A percentile compares a stretch with the other conserved stretches of the same genome.
Conservation (phyloP, 2,888 invertebrate genomes). For the Acanthococcus lagerstroemiae region DNA sequence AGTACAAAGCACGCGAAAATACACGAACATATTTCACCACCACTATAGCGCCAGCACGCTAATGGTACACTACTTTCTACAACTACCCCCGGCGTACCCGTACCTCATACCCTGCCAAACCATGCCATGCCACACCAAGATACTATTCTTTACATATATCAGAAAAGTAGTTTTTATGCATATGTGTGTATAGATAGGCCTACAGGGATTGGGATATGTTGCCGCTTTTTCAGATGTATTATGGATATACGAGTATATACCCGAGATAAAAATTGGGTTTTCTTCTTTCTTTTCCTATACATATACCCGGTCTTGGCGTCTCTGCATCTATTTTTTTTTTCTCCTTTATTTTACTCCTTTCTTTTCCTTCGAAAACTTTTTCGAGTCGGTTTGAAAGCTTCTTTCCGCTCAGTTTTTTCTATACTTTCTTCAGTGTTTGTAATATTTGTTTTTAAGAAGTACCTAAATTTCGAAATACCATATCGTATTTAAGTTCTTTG, state of each 20-base stretch:
- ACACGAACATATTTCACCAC: constrained; percentile 14
- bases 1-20: constrained; percentile 27
- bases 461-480: too few species aligned
- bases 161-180: constrained; percentile 29
- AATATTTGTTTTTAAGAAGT: too few species aligned
- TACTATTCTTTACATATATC: constrained; percentile 27
- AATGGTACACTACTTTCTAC: constrained; percentile 28
- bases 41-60: not conserved
- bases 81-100: constrained; percentile 3
- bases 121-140: not conserved
- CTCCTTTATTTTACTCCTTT: constrained; percentile 3
- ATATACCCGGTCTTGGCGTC: not conserved
- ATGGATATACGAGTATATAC: constrained; percentile 19
- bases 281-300: constrained; percentile 12
- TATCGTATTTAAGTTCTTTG: too few species aligned
- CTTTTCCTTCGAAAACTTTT: constrained; percentile 16
- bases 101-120: not conserved
- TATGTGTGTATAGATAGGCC: constrained; percentile 29
- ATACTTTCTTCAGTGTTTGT: not conserved
- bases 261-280: constrained; percentile 29
- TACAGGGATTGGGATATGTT: constrained; percentile 30
- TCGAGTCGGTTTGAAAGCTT: not conserved
- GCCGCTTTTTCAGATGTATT: constrained; percentile 27
- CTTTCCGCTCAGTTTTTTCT: not conserved
- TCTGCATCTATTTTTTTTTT: constrained; percentile 18